Percentiles rank a stretch among this genome's conserved stretches.
These are phyloP conservation scores for Cyanoderma ruficeps DNA, from an alignment of 2,113 vertebrate species.

Conservation along the genomic window DNA sequence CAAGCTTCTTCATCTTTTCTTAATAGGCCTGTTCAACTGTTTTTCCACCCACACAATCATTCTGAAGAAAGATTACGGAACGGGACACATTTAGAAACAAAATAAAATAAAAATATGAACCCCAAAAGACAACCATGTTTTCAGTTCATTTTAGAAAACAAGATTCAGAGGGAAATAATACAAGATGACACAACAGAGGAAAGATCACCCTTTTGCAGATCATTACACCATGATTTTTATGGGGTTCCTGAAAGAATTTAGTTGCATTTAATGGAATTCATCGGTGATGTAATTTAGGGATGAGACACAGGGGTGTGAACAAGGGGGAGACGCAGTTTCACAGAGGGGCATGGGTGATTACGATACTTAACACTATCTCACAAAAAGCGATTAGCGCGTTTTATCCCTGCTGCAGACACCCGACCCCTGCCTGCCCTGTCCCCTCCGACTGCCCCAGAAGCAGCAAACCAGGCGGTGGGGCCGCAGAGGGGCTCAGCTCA, in stretches of 20 bases:
- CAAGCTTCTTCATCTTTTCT: conserved; percentile 35
- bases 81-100: not conserved
- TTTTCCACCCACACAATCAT: conserved; percentile 35
- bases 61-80: not conserved
- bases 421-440: not conserved
- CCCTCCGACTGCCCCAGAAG: not conserved
- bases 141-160: not conserved
- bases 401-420: not conserved
- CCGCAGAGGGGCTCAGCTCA: not conserved
- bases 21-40: conserved; percentile 33
- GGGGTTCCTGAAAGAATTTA: not conserved
- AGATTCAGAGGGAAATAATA: not conserved
- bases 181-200: not conserved
- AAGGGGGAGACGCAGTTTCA: not conserved
- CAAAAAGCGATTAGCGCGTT: not conserved
- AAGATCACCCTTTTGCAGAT: not conserved
- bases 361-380: not conserved
- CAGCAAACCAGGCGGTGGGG: not conserved
- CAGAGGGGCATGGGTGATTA: not conserved
- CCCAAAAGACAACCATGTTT: not conserved
- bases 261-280: not conserved
- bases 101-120: conserved; percentile 21
- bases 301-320: not conserved
- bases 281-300: not conserved
- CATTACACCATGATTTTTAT: not conserved